Percentiles rank a stretch among this genome's conserved stretches.
Evolutionary conservation across 2,113 vertebrate genomes (phyloP).

Genomic region (Sorex araneus): DNA sequence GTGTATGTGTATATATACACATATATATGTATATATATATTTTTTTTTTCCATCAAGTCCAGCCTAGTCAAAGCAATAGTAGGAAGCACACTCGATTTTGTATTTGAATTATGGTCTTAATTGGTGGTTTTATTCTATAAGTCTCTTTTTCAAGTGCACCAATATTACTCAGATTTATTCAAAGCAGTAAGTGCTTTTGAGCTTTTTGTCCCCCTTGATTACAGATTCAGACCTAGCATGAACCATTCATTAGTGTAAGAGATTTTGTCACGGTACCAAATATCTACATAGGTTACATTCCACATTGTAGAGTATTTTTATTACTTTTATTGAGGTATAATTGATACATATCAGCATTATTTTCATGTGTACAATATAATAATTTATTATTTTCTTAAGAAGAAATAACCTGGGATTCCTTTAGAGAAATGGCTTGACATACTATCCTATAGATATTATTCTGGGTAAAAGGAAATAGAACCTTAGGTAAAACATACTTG

Average conservation of each 20-base stretch:
- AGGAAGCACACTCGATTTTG: not conserved
- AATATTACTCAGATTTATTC: not conserved
- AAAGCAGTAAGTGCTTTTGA: not conserved
- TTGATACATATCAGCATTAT: no score
- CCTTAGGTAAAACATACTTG: conserved; percentile 9
- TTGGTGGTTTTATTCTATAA: conserved; percentile 6
- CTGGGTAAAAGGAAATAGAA: not conserved
- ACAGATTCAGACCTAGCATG: not conserved
- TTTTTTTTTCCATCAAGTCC: not conserved
- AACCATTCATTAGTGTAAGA: not conserved
- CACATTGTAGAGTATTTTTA: no score
- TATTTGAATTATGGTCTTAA: not conserved
- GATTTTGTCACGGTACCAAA: not conserved
- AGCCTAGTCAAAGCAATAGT: not conserved
- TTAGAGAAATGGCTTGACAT: conserved; percentile 12
- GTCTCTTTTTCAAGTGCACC: not conserved
- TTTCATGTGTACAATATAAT: no score
- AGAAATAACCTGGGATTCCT: not conserved
- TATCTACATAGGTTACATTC: no score
- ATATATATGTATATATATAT: no score
- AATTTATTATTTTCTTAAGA: not conserved
- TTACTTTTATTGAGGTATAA: no score
- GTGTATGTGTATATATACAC: no score
- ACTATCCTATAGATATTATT: not conserved
- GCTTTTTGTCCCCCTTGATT: conserved; percentile 37